Percentiles rank a stretch among this genome's conserved stretches.
These are phyloP conservation scores for Brachypterus glaber DNA, from an alignment of 2,888 invertebrate species.

Conservation along the genomic window DNA sequence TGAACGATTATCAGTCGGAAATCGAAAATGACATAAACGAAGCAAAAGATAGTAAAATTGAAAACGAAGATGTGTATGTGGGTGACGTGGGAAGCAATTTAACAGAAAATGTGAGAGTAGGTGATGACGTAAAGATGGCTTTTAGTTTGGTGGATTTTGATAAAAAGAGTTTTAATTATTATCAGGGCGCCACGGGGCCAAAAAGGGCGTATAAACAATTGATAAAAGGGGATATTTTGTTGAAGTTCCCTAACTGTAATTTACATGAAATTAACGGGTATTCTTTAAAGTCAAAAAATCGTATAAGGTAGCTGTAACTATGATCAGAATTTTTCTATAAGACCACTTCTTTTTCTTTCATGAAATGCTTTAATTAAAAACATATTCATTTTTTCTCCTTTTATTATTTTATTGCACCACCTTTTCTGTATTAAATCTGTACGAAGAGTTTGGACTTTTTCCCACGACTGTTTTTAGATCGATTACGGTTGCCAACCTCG, in stretches of 20 bases:
- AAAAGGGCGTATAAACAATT: conserved; percentile 34
- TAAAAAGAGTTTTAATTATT: conserved; percentile 20
- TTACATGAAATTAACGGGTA: conserved; percentile 35
- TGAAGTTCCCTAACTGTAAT: conserved; percentile 34
- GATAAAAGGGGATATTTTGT: conserved; percentile 35
- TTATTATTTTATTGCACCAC: too few species aligned
- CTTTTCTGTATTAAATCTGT: too few species aligned
- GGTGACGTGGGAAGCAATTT: conserved; percentile 30
- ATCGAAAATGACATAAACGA: conserved; percentile 40
- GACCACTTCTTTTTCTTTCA: too few species aligned
- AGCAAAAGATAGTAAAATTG: conserved; percentile 16
- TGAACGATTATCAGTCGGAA: conserved; percentile 36
- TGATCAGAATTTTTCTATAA: too few species aligned
- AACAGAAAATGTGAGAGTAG: conserved; percentile 26
- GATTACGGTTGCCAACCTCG: too few species aligned
- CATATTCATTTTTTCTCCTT: too few species aligned
- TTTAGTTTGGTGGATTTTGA: conserved; percentile 30
- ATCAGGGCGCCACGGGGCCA: conserved; percentile 20
- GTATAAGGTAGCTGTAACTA: too few species aligned
- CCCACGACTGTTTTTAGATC: too few species aligned
- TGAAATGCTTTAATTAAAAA: too few species aligned
- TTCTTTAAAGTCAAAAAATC: too few species aligned
- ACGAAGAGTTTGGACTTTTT: too few species aligned
- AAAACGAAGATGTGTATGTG: conserved; percentile 25
- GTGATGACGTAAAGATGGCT: conserved; percentile 29